Percentiles rank a stretch among this genome's conserved stretches.
Conservation (phyloP, 2,888 invertebrate species). For the Sesamia inferens region DNA sequence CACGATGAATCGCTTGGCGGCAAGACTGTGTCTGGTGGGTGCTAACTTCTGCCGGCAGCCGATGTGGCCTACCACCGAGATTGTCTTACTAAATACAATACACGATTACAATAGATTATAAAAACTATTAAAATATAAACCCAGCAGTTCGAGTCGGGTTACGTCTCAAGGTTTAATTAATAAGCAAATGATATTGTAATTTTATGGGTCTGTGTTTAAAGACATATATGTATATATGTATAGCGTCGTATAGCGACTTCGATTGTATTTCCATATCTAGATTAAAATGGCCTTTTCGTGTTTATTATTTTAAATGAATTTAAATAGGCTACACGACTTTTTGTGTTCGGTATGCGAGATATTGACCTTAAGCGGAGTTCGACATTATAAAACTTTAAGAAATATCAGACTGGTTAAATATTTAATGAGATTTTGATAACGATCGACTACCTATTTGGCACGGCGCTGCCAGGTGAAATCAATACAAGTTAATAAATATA, state of each 20-base stretch:
- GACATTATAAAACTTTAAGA: constrained; percentile 8
- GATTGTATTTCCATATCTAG: constrained; percentile 54
- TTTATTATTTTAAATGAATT: constrained; percentile 38
- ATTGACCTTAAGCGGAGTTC: constrained; percentile 50
- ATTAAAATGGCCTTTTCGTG: constrained; percentile 45
- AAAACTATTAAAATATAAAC: constrained; percentile 27
- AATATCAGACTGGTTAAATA: constrained; percentile 39
- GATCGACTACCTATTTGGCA: constrained; percentile 19
- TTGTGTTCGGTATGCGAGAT: constrained; percentile 41
- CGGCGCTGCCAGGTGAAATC: constrained; percentile 21
- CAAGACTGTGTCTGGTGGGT: too few species aligned
- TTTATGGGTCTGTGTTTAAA: constrained; percentile 33
- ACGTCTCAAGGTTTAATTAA: constrained; percentile 43
- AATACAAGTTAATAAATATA: constrained; percentile 20
- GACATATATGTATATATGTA: too few species aligned
- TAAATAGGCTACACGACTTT: constrained; percentile 30
- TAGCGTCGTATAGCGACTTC: constrained; percentile 20
- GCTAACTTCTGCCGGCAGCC: too few species aligned
- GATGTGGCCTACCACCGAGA: too few species aligned
- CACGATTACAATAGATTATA: constrained; percentile 22
- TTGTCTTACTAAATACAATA: constrained; percentile 11
- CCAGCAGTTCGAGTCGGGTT: constrained; percentile 36
- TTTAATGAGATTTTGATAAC: constrained; percentile 36
- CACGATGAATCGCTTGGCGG: too few species aligned
- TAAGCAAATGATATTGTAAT: constrained; percentile 23